Evolutionary conservation across 2,113 vertebrate genomes (phyloP).

Genomic region (Carassius auratus): DNA sequence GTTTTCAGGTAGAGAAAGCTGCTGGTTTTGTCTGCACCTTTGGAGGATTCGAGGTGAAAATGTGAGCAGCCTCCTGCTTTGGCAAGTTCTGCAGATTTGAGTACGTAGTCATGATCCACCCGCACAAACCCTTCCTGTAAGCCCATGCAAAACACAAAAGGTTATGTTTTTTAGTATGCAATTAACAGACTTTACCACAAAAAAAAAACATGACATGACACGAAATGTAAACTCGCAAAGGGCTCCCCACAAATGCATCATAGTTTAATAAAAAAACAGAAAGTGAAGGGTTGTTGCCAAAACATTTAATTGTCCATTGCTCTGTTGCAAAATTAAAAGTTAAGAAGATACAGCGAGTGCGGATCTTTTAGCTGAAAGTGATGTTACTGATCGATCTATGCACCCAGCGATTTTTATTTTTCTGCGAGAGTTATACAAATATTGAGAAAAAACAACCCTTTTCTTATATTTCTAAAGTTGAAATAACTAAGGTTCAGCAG

Average conservation of each 20-base stretch:
- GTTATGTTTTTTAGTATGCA: background rate
- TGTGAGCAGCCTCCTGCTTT: slow-evolving; percentile 87
- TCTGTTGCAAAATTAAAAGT: too few species aligned
- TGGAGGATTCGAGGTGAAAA: slow-evolving; percentile 87
- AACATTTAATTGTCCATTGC: too few species aligned
- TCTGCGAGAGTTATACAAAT: too few species aligned
- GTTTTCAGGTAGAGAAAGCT: slow-evolving; percentile 86
- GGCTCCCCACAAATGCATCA: background rate
- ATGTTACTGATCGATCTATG: too few species aligned
- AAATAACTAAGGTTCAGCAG: background rate
- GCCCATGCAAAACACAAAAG: background rate
- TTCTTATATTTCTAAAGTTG: background rate
- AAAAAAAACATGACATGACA: background rate
- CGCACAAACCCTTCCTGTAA: slow-evolving; percentile 86
- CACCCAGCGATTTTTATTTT: too few species aligned
- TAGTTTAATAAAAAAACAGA: background rate
- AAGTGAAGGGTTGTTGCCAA: background rate
- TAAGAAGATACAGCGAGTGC: too few species aligned
- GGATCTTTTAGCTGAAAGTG: too few species aligned
- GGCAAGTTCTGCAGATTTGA: slow-evolving; percentile 87
- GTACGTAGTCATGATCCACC: slow-evolving; percentile 91
- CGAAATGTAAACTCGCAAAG: background rate
- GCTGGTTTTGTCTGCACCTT: slow-evolving; percentile 83
- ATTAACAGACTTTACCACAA: background rate
- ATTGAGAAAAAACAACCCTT: background rate